phyloP scores from a whole-genome alignment of 2,113 vertebrate species.

The Proteles cristata region DNA sequence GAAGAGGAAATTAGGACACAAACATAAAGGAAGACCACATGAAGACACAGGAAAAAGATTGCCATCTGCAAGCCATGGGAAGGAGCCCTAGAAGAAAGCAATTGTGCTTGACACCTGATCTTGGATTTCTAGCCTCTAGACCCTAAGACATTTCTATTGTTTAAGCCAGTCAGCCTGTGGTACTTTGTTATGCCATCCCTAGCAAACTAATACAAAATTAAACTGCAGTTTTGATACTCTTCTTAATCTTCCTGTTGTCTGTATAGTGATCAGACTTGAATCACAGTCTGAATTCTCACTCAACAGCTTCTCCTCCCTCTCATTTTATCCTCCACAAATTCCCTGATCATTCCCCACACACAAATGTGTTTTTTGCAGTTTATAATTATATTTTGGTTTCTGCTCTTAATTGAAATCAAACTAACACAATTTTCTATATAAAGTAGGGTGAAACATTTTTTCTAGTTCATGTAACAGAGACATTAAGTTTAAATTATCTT shows the following conservation, averaged over 20 bases:
- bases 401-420: not conserved
- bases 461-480: conserved; percentile 28
- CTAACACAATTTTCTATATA: not conserved
- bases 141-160: not conserved
- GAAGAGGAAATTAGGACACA: not conserved
- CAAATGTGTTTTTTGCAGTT: not conserved
- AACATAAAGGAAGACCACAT: not conserved
- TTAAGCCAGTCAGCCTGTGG: not conserved
- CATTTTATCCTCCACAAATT: not conserved
- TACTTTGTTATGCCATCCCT: not conserved
- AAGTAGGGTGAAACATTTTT: not conserved
- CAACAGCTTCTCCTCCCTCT: not conserved
- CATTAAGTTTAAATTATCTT: conserved; percentile 61
- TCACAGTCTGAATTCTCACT: not conserved
- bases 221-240: not conserved
- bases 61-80: not conserved
- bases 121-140: not conserved
- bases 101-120: not conserved
- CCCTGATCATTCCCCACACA: too few relatives aligned
- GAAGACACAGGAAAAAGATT: not conserved
- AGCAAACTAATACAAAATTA: not conserved
- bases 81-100: not conserved
- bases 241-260: not conserved
- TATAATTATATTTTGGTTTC: not conserved
- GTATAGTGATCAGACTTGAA: not conserved